Evolutionary conservation across 2,797 vertebrate species (phyloP).

Genomic region (Stomatorhinus walkeri): DNA sequence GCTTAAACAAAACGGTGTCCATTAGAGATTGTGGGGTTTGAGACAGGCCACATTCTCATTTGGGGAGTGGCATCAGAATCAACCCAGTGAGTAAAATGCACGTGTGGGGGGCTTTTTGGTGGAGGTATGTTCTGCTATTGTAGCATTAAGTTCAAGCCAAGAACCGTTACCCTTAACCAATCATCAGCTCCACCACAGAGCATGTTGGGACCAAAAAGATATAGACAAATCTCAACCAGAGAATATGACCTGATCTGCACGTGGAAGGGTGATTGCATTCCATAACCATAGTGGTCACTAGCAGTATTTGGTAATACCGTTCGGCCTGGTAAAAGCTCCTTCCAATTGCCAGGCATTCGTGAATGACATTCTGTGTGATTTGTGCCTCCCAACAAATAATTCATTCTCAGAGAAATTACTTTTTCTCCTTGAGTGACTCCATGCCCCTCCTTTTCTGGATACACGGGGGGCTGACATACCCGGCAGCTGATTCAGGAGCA

Average conservation of each 20-base stretch:
- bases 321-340: not conserved
- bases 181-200: not conserved
- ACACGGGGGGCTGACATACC: not conserved
- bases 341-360: not conserved
- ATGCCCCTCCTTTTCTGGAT: not conserved
- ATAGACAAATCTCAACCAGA: not conserved
- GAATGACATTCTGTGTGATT: not conserved
- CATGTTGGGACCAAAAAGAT: not conserved
- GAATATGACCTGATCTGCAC: not conserved
- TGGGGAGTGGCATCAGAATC: not conserved
- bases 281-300: not conserved
- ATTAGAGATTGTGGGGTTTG: not conserved
- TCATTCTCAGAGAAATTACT: not conserved
- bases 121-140: not conserved
- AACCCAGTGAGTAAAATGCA: not conserved
- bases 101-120: not conserved
- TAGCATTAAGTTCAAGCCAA: not conserved
- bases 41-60: not conserved
- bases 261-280: not conserved
- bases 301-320: not conserved
- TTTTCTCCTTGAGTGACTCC: not conserved
- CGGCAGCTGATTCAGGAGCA: not conserved
- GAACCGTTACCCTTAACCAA: not conserved
- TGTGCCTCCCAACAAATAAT: not conserved
- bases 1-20: constrained; percentile 18